Evolutionary conservation across 2,797 vertebrate genomes (phyloP).

Genomic region (Leptoclinus maculatus): DNA sequence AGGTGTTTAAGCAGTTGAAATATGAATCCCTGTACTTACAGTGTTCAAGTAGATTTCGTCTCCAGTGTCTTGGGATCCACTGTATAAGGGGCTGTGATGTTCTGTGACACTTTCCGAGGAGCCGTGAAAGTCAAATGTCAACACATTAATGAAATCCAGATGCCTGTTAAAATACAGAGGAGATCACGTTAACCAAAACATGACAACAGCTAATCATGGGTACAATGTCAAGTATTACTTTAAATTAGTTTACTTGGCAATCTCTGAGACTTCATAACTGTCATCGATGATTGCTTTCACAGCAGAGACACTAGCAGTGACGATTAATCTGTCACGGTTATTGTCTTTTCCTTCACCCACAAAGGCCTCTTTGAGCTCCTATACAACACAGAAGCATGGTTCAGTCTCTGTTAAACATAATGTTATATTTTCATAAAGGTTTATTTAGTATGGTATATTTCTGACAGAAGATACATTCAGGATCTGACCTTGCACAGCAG

Average conservation of each 20-base stretch:
- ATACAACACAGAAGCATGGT: neutral
- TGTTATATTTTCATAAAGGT: neutral
- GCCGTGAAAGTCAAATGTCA: slow-evolving; percentile 84
- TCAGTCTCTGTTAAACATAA: neutral
- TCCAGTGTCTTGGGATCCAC: slow-evolving; percentile 65
- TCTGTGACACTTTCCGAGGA: slow-evolving; percentile 78
- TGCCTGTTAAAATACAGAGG: slow-evolving; percentile 59
- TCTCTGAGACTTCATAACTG: slow-evolving; percentile 77
- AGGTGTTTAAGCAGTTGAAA: neutral
- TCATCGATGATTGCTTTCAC: slow-evolving; percentile 60
- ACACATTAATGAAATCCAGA: slow-evolving; percentile 83
- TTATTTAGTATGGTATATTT: neutral
- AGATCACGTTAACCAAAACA: neutral
- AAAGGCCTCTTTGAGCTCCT: slow-evolving; percentile 77
- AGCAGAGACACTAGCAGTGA: slow-evolving; percentile 77
- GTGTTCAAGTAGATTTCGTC: slow-evolving; percentile 71
- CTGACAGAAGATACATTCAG: neutral
- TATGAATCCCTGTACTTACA: slow-evolving; percentile 53
- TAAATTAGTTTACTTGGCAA: slow-evolving; percentile 61
- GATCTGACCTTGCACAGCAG: slow-evolving; percentile 76
- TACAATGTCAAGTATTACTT: neutral
- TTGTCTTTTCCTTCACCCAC: slow-evolving; percentile 38
- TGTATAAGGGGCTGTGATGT: slow-evolving; percentile 84
- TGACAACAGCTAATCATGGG: neutral
- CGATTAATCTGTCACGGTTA: slow-evolving; percentile 56